Percentiles rank a stretch among this genome's conserved stretches.
phyloP scores from a whole-genome alignment of 2,797 vertebrate species.

The Psittacula echo region DNA sequence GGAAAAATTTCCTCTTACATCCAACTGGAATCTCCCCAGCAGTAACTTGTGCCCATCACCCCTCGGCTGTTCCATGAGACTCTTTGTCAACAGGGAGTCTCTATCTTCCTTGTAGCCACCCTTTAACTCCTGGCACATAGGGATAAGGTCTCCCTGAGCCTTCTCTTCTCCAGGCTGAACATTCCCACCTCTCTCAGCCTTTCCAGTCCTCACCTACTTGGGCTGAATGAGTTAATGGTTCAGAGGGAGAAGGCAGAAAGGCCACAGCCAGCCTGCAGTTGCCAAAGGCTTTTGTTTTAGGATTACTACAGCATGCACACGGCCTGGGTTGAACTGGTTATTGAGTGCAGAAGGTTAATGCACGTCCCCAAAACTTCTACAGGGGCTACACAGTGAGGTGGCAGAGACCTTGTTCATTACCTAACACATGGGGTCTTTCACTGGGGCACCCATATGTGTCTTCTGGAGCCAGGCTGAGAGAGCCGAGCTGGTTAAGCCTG shows the following conservation, averaged over 20 bases:
- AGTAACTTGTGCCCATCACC: background rate
- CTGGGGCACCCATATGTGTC: background rate
- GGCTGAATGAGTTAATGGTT: background rate
- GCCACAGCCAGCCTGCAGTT: background rate
- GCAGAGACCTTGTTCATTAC: background rate
- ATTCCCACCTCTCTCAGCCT: background rate
- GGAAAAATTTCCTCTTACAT: background rate
- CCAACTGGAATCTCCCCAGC: background rate
- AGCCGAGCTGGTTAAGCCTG: background rate
- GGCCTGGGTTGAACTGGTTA: background rate
- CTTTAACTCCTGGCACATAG: background rate
- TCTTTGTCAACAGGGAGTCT: background rate
- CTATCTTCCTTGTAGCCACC: background rate
- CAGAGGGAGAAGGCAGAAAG: background rate
- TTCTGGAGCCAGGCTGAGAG: background rate
- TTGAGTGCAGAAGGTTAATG: background rate
- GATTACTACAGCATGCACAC: background rate
- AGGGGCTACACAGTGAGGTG: background rate
- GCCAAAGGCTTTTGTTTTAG: background rate
- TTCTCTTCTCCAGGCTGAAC: background rate
- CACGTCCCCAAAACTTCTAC: background rate
- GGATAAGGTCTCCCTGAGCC: background rate
- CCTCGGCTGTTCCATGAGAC: background rate
- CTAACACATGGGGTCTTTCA: background rate
- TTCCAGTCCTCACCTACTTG: background rate